phyloP scores from a whole-genome alignment of 2,113 vertebrate genomes.

The Carassius auratus region DNA sequence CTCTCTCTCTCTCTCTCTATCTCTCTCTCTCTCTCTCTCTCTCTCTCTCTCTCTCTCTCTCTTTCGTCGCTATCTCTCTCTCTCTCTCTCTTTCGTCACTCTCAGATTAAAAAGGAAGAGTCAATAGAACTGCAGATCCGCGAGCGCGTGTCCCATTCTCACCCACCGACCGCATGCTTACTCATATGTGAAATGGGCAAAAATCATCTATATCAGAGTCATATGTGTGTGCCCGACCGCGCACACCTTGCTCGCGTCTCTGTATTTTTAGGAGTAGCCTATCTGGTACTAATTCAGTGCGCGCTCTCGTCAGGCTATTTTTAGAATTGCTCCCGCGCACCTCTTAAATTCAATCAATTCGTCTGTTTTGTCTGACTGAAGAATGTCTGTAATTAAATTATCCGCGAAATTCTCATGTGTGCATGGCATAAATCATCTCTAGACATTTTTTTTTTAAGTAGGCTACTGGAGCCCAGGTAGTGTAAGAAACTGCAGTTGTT shows the following conservation, averaged over 20 bases:
- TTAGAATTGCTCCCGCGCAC: conserved; percentile 35
- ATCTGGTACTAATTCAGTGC: neutral
- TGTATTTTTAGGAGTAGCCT: conserved; percentile 36
- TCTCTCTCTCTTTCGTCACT: neutral
- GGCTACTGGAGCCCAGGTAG: neutral
- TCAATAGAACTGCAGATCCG: conserved; percentile 66
- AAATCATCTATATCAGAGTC: neutral
- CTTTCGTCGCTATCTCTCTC: too few relatives aligned
- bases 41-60: conserved; percentile 39
- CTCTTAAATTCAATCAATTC: conserved; percentile 45
- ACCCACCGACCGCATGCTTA: conserved; percentile 52
- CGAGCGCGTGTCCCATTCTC: conserved; percentile 15
- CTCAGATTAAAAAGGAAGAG: conserved; percentile 48
- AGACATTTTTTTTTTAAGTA: neutral
- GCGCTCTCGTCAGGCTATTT: conserved; percentile 49
- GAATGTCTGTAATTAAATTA: neutral
- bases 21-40: conserved; percentile 33
- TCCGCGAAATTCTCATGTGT: neutral
- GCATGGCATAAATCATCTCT: neutral
- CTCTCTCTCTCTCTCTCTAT: conserved; percentile 44
- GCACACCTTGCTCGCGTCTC: conserved; percentile 18
- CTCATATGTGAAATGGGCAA: conserved; percentile 52
- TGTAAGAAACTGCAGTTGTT: neutral
- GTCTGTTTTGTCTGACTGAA: conserved; percentile 31
- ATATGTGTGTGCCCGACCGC: conserved; percentile 24